phyloP scores from a whole-genome alignment of 1,140 invertebrate species.

The Latrodectus geometricus region DNA sequence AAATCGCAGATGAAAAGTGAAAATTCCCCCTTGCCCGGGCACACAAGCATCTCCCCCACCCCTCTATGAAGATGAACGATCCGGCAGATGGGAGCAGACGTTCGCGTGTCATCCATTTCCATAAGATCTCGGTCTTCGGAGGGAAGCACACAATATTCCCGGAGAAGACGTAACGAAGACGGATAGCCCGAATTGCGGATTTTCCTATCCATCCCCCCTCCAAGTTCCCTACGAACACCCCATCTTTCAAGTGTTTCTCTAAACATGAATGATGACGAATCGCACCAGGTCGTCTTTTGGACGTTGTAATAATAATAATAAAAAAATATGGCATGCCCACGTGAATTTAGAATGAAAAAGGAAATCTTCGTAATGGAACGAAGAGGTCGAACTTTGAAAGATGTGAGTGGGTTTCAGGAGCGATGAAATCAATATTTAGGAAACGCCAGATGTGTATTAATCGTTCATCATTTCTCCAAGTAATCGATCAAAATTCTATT shows the following conservation, averaged over 20 bases:
- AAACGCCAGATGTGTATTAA: no score
- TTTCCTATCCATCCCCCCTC: slow-evolving; percentile 23
- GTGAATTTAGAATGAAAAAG: neutral
- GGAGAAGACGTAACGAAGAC: slow-evolving; percentile 49
- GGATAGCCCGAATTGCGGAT: slow-evolving; percentile 48
- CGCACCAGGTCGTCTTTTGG: slow-evolving; percentile 12
- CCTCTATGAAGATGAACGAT: slow-evolving; percentile 49
- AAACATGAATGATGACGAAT: slow-evolving; percentile 59
- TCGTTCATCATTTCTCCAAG: no score
- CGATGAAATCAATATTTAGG: no score
- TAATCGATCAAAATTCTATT: neutral
- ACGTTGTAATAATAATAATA: slow-evolving; percentile 20
- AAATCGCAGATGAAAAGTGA: slow-evolving; percentile 29
- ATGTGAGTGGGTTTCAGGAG: neutral
- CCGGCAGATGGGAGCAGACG: slow-evolving; percentile 27
- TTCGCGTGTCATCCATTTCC: slow-evolving; percentile 51
- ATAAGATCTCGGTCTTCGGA: slow-evolving; percentile 6
- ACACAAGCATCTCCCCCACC: neutral
- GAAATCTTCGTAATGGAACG: neutral
- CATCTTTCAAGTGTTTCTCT: slow-evolving; percentile 47
- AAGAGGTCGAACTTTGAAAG: neutral
- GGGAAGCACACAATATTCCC: slow-evolving; percentile 27
- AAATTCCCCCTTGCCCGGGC: neutral
- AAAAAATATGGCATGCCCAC: neutral
- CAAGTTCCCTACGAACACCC: neutral